A percentile compares a stretch with the other conserved stretches of the same genome.
Conservation (phyloP, 2,888 invertebrate species). For the Yponomeuta plumbellus region DNA sequence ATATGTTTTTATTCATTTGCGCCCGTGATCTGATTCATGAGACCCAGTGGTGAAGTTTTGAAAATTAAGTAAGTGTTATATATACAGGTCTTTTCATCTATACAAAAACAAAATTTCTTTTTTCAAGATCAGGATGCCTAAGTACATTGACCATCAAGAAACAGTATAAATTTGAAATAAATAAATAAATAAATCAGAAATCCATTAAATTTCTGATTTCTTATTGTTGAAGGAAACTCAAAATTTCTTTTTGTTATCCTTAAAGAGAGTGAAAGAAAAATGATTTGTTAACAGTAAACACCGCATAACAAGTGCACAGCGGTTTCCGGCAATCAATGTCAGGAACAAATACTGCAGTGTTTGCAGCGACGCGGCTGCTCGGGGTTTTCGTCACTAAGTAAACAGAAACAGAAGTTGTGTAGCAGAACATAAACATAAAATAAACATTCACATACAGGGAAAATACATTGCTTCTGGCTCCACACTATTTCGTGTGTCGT, state of each 20-base stretch:
- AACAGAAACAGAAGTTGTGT: background rate
- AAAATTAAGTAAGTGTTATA: background rate
- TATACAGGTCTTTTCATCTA: too few species aligned
- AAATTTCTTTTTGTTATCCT: background rate
- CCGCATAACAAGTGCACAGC: background rate
- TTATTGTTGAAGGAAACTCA: too few species aligned
- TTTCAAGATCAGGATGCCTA: too few species aligned
- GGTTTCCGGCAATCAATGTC: constrained; percentile 10
- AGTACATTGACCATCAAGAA: too few species aligned
- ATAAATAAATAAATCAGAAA: too few species aligned
- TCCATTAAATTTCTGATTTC: too few species aligned
- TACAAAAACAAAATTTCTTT: too few species aligned
- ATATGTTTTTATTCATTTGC: constrained; percentile 38
- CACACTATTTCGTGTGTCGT: too few species aligned
- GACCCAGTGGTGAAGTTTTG: background rate
- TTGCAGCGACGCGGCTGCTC: background rate
- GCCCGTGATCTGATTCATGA: background rate
- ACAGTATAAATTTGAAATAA: too few species aligned
- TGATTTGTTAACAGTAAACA: background rate
- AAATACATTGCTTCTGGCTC: too few species aligned
- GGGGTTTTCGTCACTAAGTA: background rate
- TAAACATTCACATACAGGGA: too few species aligned
- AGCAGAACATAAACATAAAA: background rate
- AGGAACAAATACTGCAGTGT: constrained; percentile 1
- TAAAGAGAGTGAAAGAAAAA: background rate